Conservation (phyloP, 2,888 invertebrate species). For the Psylliodes chrysocephalus region DNA sequence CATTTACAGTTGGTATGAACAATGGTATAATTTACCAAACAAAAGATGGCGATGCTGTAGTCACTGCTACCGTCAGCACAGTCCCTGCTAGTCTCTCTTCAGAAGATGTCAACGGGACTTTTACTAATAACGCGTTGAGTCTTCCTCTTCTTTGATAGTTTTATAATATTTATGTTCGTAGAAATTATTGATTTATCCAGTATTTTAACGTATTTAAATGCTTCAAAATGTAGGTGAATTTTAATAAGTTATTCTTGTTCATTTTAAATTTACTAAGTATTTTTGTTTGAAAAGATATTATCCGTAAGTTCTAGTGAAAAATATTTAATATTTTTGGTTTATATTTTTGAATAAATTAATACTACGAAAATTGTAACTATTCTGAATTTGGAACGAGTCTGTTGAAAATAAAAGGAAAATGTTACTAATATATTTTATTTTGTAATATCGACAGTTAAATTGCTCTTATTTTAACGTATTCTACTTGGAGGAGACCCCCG, state of each 20-base stretch:
- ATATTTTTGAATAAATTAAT: no score
- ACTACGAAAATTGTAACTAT: no score
- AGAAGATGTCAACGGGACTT: neutral
- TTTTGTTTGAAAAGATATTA: neutral
- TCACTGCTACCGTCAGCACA: neutral
- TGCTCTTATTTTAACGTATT: conserved; percentile 67
- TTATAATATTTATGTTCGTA: neutral
- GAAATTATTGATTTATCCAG: no score
- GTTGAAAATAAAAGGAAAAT: no score
- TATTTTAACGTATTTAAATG: neutral
- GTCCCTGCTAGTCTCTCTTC: neutral
- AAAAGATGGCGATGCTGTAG: neutral
- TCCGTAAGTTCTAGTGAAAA: neutral
- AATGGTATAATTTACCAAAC: neutral
- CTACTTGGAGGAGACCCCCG: conserved; percentile 62
- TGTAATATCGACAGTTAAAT: conserved; percentile 46
- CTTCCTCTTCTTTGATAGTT: neutral
- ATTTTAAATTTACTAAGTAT: neutral
- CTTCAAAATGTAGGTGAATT: neutral
- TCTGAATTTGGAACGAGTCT: no score
- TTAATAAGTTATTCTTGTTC: neutral
- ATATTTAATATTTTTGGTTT: neutral
- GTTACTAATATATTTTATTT: no score
- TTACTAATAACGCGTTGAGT: neutral
- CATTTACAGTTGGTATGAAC: conserved; percentile 9